phyloP scores from a whole-genome alignment of 2,888 invertebrate genomes.

The Drosophila robusta region DNA sequence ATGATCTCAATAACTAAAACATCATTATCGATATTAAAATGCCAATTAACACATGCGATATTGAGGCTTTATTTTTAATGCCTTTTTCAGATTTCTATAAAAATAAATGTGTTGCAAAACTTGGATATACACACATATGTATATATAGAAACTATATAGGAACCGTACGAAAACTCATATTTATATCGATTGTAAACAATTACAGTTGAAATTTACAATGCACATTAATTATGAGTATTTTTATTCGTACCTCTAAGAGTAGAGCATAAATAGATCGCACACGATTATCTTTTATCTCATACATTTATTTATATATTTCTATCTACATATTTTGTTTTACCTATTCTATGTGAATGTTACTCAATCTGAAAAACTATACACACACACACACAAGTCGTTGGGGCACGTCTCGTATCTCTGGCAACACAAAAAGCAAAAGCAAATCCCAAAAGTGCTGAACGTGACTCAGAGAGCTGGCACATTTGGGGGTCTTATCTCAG shows the following conservation, averaged over 20 bases:
- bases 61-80: too few relatives aligned
- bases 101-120: too few relatives aligned
- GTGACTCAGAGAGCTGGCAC: constrained; percentile 27
- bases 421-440: constrained; percentile 1
- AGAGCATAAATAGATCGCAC: constrained; percentile 6
- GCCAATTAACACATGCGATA: too few relatives aligned
- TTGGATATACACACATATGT: too few relatives aligned
- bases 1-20: too few relatives aligned
- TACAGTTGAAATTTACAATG: too few relatives aligned
- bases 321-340: constrained; percentile 6
- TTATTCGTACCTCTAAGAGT: neutral
- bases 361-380: constrained; percentile 9
- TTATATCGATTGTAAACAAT: too few relatives aligned
- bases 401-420: constrained; percentile 21
- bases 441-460: constrained; percentile 36
- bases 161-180: too few relatives aligned
- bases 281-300: constrained; percentile 28
- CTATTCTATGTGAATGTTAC: constrained; percentile 27
- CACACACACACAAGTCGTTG: constrained; percentile 1
- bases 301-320: constrained; percentile 19
- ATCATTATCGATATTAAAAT: too few relatives aligned
- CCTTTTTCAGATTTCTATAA: too few relatives aligned
- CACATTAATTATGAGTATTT: constrained; percentile 11
- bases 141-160: too few relatives aligned
- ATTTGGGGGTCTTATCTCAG: constrained; percentile 9